Percentiles rank a stretch among this genome's conserved stretches.
These are phyloP conservation scores for Noctilio leporinus DNA, from an alignment of 2,113 vertebrate species.

Conservation along the genomic window DNA sequence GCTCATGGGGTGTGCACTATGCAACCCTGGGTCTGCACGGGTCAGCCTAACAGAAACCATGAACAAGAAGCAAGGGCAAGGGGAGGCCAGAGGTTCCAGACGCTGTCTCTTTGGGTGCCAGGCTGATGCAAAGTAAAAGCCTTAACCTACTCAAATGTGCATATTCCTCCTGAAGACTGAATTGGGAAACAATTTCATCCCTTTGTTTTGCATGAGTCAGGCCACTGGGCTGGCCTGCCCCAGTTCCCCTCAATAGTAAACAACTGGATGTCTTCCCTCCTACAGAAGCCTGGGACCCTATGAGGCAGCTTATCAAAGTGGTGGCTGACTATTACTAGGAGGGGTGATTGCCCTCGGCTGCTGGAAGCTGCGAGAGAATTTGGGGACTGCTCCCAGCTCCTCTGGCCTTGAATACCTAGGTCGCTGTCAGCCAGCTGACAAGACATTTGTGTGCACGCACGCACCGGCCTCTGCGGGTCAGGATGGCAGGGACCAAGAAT, in stretches of 20 bases:
- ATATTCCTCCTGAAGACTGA: not conserved
- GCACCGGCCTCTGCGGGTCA: not conserved
- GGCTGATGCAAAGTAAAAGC: not conserved
- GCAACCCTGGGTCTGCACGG: not conserved
- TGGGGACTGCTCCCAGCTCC: not conserved
- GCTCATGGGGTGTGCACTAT: not conserved
- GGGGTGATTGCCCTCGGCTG: not conserved
- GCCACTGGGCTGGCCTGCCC: not conserved
- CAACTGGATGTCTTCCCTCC: not conserved
- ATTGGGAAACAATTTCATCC: not conserved
- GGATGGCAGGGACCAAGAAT: not conserved
- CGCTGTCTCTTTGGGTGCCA: not conserved
- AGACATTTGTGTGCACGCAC: not conserved
- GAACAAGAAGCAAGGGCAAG: not conserved
- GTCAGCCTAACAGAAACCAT: not conserved
- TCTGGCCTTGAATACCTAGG: not conserved
- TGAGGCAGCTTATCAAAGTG: not conserved
- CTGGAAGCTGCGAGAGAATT: not conserved
- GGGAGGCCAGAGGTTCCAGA: not conserved
- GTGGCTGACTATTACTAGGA: not conserved
- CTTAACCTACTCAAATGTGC: not conserved
- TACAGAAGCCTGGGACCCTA: not conserved
- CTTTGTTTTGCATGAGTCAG: not conserved
- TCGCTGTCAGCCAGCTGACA: not conserved
- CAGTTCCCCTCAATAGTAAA: not conserved